These are phyloP conservation scores for Aurelia sp. DNA, from an alignment of 30 jellyfish, hydroid and myxozoan genomes.

Conservation along the genomic window DNA sequence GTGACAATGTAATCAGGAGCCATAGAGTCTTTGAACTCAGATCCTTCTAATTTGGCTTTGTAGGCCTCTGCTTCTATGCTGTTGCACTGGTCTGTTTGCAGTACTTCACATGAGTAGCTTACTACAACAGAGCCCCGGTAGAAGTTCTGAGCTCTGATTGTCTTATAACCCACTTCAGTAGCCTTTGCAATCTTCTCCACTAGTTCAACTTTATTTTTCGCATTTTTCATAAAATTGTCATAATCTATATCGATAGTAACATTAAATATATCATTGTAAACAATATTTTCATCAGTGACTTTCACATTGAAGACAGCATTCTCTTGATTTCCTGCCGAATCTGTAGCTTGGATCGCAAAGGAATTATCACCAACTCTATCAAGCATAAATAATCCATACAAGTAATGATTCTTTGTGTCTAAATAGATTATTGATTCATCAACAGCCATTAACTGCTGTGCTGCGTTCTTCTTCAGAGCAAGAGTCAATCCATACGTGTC, in stretches of 20 bases:
- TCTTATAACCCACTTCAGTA: slow-evolving; percentile 46
- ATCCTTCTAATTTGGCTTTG: slow-evolving; percentile 53
- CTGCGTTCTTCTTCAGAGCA: slow-evolving; percentile 48
- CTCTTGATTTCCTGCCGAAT: slow-evolving; percentile 66
- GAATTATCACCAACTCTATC: slow-evolving; percentile 57
- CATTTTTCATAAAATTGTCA: slow-evolving; percentile 46
- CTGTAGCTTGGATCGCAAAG: slow-evolving; percentile 84
- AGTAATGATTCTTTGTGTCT: slow-evolving; percentile 42
- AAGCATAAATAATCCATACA: slow-evolving; percentile 69
- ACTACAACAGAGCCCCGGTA: slow-evolving; percentile 84
- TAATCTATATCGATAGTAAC: slow-evolving; percentile 73
- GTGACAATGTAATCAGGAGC: slow-evolving; percentile 70
- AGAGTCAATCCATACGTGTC: slow-evolving; percentile 64
- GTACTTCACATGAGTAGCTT: slow-evolving; percentile 63
- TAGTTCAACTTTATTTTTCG: slow-evolving; percentile 56
- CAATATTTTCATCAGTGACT: slow-evolving; percentile 60
- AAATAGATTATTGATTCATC: slow-evolving; percentile 70
- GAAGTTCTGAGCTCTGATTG: slow-evolving; percentile 64
- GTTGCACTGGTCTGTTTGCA: slow-evolving; percentile 68
- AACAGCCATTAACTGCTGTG: slow-evolving; percentile 30
- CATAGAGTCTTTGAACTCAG: slow-evolving; percentile 57
- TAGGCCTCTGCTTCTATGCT: slow-evolving; percentile 71
- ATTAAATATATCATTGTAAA: slow-evolving; percentile 69
- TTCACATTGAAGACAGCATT: slow-evolving; percentile 81
- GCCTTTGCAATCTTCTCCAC: slow-evolving; percentile 79